Evolutionary conservation across 1,140 invertebrate genomes (phyloP), one percentile per base, ranked within the genome.

Genomic region (Pseudoatta argentina): DNA sequence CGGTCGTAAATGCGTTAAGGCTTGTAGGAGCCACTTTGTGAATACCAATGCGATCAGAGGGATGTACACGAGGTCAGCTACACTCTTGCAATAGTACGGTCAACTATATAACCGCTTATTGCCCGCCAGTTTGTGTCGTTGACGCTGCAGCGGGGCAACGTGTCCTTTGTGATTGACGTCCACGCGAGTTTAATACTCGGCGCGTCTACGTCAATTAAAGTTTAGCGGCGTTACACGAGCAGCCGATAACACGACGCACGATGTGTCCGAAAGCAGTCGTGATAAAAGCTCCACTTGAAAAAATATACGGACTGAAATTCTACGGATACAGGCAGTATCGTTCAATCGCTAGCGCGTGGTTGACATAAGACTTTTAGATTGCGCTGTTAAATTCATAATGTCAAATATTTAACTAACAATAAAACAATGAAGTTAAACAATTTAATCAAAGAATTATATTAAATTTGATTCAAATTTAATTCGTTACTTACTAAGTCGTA

Each of bases 11-110:
- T 39, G 51, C 34, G 72, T 72, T 79, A 76, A 87, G 79, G 39
- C 86, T 30, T 61, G 85, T 67, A 85, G 79, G 39, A 27, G 59
- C 73, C 86, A 89, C 92, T 94, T 93, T 94, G 93, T 93, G 93
- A 93, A 93, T 93, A 93, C 92, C 93, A 93, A 94, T 93, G 92
- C 61, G 91, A 89, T 81, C 92, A 89, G 91, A 90, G 89, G 88
- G 53, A 51, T 69, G 82, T 88, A 89, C 71, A 69, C 67, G 27
- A 39, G 55, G 5, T 73, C 73, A 34, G 39, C 39, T 82, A 55
- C 53, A 89, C 88, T 89, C 88, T 90, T 86, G 86, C 81, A 78
- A 77, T 87, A 66, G 75, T 76, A 81, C 76, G 66, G 81, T 59
- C 88, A 71, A 87, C 75, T 64, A 90, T 73, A 79, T 88, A 88